phyloP scores from a whole-genome alignment of 2,113 vertebrate genomes.

The Rhynchomys soricoides region DNA sequence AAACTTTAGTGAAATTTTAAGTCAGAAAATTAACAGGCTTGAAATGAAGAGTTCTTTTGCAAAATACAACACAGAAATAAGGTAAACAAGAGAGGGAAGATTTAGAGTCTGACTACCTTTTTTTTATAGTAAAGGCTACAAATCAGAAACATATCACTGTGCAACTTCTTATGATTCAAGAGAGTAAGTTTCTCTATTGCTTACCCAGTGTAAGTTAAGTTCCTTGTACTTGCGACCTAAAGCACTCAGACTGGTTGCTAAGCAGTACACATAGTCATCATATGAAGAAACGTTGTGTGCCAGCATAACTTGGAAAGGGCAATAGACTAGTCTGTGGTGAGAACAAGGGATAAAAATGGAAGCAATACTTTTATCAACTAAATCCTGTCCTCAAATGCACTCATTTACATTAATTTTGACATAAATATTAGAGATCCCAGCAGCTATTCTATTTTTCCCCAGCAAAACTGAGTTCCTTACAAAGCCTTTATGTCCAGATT shows the following conservation, averaged over 20 bases:
- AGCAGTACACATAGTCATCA: not conserved
- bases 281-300: not conserved
- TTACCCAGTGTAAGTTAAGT: not conserved
- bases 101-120: not conserved
- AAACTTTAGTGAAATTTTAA: slow-evolving; percentile 35
- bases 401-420: slow-evolving; percentile 24
- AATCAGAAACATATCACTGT: not conserved
- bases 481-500: not conserved
- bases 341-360: not conserved
- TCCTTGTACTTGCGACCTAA: not conserved
- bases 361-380: not conserved
- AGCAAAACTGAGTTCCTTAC: not conserved
- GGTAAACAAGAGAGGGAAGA: not conserved
- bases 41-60: slow-evolving; percentile 42
- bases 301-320: not conserved
- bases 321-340: slow-evolving; percentile 14
- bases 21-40: slow-evolving; percentile 1
- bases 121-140: not conserved
- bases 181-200: slow-evolving; percentile 1
- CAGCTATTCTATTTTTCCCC: not conserved
- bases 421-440: not conserved
- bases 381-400: not conserved
- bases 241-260: not conserved
- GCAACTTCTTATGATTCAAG: not conserved
- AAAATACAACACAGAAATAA: not conserved